Conservation (phyloP, 2,888 invertebrate genomes). For the Macaria liturata region DNA sequence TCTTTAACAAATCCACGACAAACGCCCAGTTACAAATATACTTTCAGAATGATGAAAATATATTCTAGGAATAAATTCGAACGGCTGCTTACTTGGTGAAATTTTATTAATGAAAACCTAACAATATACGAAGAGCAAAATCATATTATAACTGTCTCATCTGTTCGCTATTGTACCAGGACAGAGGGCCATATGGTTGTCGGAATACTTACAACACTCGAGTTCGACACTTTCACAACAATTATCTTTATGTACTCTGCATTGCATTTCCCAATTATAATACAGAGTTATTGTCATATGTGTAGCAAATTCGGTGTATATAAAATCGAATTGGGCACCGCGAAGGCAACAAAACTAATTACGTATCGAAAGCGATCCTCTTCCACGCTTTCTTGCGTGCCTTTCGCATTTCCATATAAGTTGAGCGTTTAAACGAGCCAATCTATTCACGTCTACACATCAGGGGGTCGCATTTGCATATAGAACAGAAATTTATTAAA, state of each 20-base stretch:
- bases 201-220: too few relatives aligned
- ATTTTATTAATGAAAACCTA: too few relatives aligned
- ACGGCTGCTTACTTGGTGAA: slow-evolving; percentile 27
- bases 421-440: slow-evolving; percentile 83
- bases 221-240: too few relatives aligned
- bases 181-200: too few relatives aligned
- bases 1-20: slow-evolving; percentile 51
- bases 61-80: slow-evolving; percentile 23
- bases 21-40: slow-evolving; percentile 39
- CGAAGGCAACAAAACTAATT: slow-evolving; percentile 79
- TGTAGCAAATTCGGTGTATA: slow-evolving; percentile 53
- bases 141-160: too few relatives aligned
- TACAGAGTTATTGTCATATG: slow-evolving; percentile 22
- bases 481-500: slow-evolving; percentile 84
- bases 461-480: slow-evolving; percentile 83
- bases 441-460: slow-evolving; percentile 84
- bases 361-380: slow-evolving; percentile 79
- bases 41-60: slow-evolving; percentile 32
- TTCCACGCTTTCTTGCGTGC: slow-evolving; percentile 81
- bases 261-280: slow-evolving; percentile 1
- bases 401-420: slow-evolving; percentile 83
- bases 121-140: too few relatives aligned
- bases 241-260: too few relatives aligned
- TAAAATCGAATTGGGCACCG: slow-evolving; percentile 67
- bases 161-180: too few relatives aligned